phyloP scores from a whole-genome alignment of 2,888 invertebrate genomes.

The Lysandra coridon region DNA sequence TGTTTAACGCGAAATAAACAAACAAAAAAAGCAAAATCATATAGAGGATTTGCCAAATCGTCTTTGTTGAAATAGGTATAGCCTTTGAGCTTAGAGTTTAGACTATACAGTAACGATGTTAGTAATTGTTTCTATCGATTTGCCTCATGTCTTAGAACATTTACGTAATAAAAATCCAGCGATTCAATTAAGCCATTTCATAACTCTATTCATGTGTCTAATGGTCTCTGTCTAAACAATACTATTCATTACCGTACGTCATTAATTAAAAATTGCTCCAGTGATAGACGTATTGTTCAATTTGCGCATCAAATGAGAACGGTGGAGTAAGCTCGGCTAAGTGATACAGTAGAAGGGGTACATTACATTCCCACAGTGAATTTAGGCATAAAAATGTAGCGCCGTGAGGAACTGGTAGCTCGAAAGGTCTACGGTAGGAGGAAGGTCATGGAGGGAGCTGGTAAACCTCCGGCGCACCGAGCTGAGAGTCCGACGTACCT shows the following conservation, averaged over 20 bases:
- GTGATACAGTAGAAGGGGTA: background rate
- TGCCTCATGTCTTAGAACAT: background rate
- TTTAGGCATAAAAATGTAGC: background rate
- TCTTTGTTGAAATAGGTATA: background rate
- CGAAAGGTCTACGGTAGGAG: too few relatives aligned
- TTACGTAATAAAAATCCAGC: conserved; percentile 15
- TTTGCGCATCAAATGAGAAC: conserved; percentile 41
- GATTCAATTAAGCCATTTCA: conserved; percentile 25
- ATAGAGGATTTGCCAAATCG: too few relatives aligned
- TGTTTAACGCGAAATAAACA: background rate
- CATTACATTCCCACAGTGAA: background rate
- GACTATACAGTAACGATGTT: background rate
- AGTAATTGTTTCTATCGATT: background rate
- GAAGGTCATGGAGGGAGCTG: too few relatives aligned
- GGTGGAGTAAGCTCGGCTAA: conserved; percentile 39
- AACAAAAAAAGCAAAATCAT: background rate
- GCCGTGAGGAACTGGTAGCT: too few relatives aligned
- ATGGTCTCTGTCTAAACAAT: conserved; percentile 27
- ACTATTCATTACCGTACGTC: conserved; percentile 15
- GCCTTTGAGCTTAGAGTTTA: background rate
- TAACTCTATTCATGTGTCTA: conserved; percentile 21
- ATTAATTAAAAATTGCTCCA: conserved; percentile 36
- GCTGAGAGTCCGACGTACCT: too few relatives aligned
- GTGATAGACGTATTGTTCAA: conserved; percentile 44
- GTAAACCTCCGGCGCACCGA: too few relatives aligned